These are phyloP conservation scores for Aurelia aurita DNA, from an alignment of 30 jellyfish, hydroid and myxozoan genomes.

Conservation along the genomic window DNA sequence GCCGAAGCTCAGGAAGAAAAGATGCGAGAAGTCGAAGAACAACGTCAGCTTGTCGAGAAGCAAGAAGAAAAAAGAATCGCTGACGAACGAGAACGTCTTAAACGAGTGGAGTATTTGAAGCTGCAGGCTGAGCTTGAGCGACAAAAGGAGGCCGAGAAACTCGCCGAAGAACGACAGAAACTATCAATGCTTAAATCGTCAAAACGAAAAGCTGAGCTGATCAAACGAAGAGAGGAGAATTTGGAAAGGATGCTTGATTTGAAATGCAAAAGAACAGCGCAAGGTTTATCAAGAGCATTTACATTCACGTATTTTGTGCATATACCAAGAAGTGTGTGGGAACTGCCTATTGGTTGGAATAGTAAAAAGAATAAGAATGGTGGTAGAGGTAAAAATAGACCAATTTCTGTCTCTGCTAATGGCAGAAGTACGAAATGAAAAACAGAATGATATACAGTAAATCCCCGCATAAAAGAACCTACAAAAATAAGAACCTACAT, in stretches of 20 bases:
- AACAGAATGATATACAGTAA: not conserved
- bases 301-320: slow-evolving; percentile 82
- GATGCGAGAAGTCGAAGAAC: slow-evolving; percentile 69
- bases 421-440: slow-evolving; percentile 18
- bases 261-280: slow-evolving; percentile 48
- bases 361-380: slow-evolving; percentile 42
- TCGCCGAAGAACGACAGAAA: slow-evolving; percentile 61
- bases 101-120: slow-evolving; percentile 54
- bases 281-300: slow-evolving; percentile 56
- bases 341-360: slow-evolving; percentile 86
- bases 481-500: no score
- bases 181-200: slow-evolving; percentile 48
- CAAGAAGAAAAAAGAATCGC: slow-evolving; percentile 52
- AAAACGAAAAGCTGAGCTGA: slow-evolving; percentile 53
- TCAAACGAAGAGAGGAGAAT: slow-evolving; percentile 64
- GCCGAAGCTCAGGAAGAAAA: slow-evolving; percentile 73
- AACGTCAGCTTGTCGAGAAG: slow-evolving; percentile 34
- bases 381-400: slow-evolving; percentile 58
- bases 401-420: slow-evolving; percentile 30
- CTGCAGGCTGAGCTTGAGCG: slow-evolving; percentile 70
- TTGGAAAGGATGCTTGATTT: slow-evolving; percentile 53
- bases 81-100: slow-evolving; percentile 68
- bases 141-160: slow-evolving; percentile 60
- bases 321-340: slow-evolving; percentile 86
- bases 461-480: no score